Base-by-base conservation (phyloP, 1,140 invertebrate species). In the Globodera rostochiensis region DNA sequence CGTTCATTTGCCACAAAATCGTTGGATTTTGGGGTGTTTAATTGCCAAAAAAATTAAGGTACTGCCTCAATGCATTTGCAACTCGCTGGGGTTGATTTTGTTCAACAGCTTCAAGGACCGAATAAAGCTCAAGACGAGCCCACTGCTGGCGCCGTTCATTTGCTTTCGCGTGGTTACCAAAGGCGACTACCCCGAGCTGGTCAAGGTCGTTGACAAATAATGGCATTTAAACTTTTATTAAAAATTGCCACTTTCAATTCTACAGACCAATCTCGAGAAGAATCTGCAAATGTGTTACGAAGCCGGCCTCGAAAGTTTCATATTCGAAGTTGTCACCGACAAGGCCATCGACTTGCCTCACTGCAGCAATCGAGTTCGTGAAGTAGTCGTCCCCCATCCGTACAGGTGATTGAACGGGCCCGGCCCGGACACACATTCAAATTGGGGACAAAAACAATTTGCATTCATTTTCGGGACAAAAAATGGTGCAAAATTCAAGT, bases 241-340 rank as follows among this genome's bases (percentile, higher is more conserved):
- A 46, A 6, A 60, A 8, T 82, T 84, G 45, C 15, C 4, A 47
- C 49, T 71, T 84, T 64, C 15, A 82, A 21, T 50, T 49, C 87
- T 88, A 70, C 93, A 93, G 89, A 93, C 93, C 69, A 98, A 98
- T 92, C 94, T 98, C 0, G 88, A 89, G 69, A 92, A 94, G 80
- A 99, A 99, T 90, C 93, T 98, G 90, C 94, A 95, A 84, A 94
- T 93, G 71, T 98, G 96, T 88, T 91, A 94, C 74, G 94, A 95
- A 88, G 94, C 95, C 6, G 96, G 96, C 7, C 91, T 98, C 66
- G 95, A 98, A 90, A 97, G 98, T 90, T 99, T 97, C 89, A 93
- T 98, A 80, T 94, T 98, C 85, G 96, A 98, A 92, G 95, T 98
- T 36, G 96, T 98, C 0, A 97, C 95, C 13, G 97, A 98, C 89